phyloP scores from a whole-genome alignment of 2,113 vertebrate species.

The Erinaceus europaeus region DNA sequence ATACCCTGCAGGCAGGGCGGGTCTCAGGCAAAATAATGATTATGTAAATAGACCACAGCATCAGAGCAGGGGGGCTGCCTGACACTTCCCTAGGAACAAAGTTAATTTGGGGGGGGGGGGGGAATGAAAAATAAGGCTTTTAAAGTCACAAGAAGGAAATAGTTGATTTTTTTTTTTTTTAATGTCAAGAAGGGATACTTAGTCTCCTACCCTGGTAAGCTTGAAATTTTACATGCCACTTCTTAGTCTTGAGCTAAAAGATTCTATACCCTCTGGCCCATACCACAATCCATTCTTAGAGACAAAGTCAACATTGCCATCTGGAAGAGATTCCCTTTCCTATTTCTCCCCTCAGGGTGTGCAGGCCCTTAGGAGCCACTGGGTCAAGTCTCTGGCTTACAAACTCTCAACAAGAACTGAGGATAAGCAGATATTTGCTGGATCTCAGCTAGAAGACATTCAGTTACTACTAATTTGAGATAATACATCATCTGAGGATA shows the following conservation, averaged over 20 bases:
- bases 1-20: no score
- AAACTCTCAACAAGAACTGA: not conserved
- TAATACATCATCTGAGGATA: conserved; percentile 28
- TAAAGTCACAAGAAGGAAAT: no score
- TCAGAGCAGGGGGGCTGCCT: no score
- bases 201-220: not conserved
- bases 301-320: not conserved
- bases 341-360: not conserved
- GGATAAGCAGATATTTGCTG: not conserved
- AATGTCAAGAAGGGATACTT: not conserved
- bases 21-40: no score
- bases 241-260: not conserved
- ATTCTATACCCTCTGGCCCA: not conserved
- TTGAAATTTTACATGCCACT: not conserved
- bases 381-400: not conserved
- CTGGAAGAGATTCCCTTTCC: not conserved
- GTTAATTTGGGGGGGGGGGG: no score
- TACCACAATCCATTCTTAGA: no score
- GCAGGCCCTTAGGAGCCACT: not conserved
- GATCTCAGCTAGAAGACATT: not conserved
- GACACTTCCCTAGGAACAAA: no score
- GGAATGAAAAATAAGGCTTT: no score
- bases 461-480: not conserved
- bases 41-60: no score
- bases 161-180: no score